A percentile compares a stretch with the other conserved stretches of the same genome.
Conservation (phyloP, 2,888 invertebrate species). For the Ypsolopha scabrella region DNA sequence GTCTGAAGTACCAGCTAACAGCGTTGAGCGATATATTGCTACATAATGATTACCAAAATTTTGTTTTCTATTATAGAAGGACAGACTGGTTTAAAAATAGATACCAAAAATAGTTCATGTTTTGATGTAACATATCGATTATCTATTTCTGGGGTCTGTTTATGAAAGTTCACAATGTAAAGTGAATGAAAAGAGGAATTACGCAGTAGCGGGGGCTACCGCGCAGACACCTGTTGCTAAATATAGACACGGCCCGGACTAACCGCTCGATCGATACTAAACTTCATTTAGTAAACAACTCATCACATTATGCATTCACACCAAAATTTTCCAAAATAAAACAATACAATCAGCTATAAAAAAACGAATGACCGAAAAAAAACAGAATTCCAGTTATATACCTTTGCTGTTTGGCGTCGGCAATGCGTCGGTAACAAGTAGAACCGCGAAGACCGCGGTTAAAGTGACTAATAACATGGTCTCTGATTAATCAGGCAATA, state of each 20-base stretch:
- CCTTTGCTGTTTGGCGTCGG: slow-evolving; percentile 59
- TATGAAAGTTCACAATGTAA: slow-evolving; percentile 32
- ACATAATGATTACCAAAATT: no score
- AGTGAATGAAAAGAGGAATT: slow-evolving; percentile 22
- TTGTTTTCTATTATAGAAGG: no score
- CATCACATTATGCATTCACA: no score
- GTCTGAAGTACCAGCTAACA: no score
- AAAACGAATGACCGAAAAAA: slow-evolving; percentile 40
- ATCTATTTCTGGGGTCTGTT: slow-evolving; percentile 17
- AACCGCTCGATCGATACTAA: slow-evolving; percentile 42
- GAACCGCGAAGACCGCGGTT: slow-evolving; percentile 58
- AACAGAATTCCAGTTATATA: slow-evolving; percentile 20
- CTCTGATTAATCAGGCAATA: neutral
- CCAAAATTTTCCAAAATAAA: slow-evolving; percentile 9
- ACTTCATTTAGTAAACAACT: slow-evolving; percentile 3
- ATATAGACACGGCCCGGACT: slow-evolving; percentile 43
- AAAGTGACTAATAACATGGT: slow-evolving; percentile 48
- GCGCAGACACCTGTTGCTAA: slow-evolving; percentile 62
- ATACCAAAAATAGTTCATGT: neutral
- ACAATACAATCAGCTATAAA: slow-evolving; percentile 44
- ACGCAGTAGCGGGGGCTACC: slow-evolving; percentile 29
- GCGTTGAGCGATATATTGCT: no score
- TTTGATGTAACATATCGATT: slow-evolving; percentile 2
- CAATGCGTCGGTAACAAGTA: slow-evolving; percentile 38
- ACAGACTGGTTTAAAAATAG: neutral